phyloP scores from a whole-genome alignment of 2,797 vertebrate genomes.

The Karalla daura region DNA sequence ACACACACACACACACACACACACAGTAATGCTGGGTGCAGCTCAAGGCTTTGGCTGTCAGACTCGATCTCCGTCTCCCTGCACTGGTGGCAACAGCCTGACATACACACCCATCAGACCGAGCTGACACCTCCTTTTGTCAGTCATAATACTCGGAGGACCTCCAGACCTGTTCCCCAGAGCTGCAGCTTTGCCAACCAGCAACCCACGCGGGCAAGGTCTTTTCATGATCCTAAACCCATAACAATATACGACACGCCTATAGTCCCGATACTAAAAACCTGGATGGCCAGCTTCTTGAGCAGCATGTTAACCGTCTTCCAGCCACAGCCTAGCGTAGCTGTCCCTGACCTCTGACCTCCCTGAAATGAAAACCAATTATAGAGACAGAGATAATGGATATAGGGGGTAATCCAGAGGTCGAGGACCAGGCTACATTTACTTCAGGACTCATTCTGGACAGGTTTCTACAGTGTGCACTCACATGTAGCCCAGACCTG shows the following conservation, averaged over 20 bases:
- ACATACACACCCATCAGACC: constrained; percentile 50
- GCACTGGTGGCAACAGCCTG: constrained; percentile 44
- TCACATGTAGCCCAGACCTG: not conserved
- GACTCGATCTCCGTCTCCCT: constrained; percentile 30
- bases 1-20: constrained; percentile 25
- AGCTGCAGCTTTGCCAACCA: constrained; percentile 3
- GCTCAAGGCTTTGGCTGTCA: constrained; percentile 50
- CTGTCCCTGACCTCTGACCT: constrained; percentile 23
- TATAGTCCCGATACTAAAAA: not conserved
- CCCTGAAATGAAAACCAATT: not conserved
- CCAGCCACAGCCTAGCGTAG: not conserved
- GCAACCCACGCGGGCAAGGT: not conserved
- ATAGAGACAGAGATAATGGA: not conserved
- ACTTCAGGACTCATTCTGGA: not conserved
- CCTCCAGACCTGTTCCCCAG: constrained; percentile 14
- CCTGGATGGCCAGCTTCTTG: not conserved
- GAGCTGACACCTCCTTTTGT: constrained; percentile 52
- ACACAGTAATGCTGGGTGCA: constrained; percentile 26
- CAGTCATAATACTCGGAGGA: constrained; percentile 22
- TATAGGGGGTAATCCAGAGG: not conserved
- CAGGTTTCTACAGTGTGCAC: not conserved
- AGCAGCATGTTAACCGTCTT: not conserved
- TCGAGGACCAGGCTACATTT: not conserved
- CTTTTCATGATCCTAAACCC: not conserved
- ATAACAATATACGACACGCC: not conserved